These are phyloP conservation scores for Halesus radiatus DNA, from an alignment of 1,140 invertebrate species.

Conservation along the genomic window DNA sequence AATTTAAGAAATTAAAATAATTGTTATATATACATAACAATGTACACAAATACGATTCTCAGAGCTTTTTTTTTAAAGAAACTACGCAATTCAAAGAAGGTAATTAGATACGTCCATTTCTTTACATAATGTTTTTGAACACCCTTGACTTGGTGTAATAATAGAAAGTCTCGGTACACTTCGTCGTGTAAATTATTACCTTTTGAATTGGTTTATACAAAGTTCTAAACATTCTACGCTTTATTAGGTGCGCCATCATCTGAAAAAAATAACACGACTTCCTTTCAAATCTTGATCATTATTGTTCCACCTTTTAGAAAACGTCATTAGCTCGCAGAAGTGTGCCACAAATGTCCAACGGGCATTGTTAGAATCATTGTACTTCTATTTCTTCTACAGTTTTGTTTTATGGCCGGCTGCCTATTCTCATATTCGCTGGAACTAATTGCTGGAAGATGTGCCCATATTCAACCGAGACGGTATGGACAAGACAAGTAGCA, in stretches of 20 bases:
- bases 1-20: no score
- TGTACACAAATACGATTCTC: no score
- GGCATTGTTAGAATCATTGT: neutral
- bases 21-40: no score
- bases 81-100: no score
- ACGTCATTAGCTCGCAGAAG: conserved; percentile 28
- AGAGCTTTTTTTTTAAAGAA: no score
- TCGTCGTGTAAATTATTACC: conserved; percentile 16
- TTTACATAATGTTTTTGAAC: no score
- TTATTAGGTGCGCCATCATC: conserved; percentile 9
- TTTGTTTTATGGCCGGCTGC: conserved; percentile 37
- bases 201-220: neutral
- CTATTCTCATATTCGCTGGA: conserved; percentile 25
- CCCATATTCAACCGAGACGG: neutral
- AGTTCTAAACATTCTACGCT: neutral
- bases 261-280: conserved; percentile 22
- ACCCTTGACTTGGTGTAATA: neutral
- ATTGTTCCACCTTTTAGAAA: neutral
- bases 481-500: conserved; percentile 16
- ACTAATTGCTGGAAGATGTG: conserved; percentile 10
- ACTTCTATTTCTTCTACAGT: neutral
- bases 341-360: conserved; percentile 18
- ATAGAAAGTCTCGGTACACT: neutral
- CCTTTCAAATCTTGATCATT: neutral
- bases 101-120: no score